Conservation (phyloP, 2,888 invertebrate species). For the Ferdinandea cuprea region DNA sequence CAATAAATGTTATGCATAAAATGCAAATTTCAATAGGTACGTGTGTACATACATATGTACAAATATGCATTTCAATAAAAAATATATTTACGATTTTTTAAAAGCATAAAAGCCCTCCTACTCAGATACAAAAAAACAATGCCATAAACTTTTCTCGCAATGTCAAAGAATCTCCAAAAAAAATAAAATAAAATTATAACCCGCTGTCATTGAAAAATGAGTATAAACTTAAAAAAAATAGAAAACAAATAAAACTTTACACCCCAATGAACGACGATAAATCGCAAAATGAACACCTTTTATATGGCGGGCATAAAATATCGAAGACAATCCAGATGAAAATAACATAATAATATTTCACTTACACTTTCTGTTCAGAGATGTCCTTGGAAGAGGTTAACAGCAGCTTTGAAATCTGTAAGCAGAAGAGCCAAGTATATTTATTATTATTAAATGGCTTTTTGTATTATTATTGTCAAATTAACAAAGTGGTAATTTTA, state of each 20-base stretch:
- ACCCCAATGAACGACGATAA: slow-evolving; percentile 29
- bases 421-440: slow-evolving; percentile 13
- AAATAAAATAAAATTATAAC: slow-evolving; percentile 37
- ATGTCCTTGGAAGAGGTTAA: slow-evolving; percentile 51
- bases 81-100: too few relatives aligned
- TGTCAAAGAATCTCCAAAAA: background rate
- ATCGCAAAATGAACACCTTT: slow-evolving; percentile 44
- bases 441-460: slow-evolving; percentile 8
- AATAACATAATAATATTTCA: slow-evolving; percentile 12
- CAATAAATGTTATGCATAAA: too few relatives aligned
- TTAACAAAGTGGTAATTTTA: slow-evolving; percentile 26
- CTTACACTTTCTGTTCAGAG: slow-evolving; percentile 57
- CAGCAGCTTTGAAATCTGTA: slow-evolving; percentile 53
- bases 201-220: background rate
- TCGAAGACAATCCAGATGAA: slow-evolving; percentile 32
- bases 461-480: slow-evolving; percentile 24
- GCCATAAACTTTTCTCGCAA: too few relatives aligned
- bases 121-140: too few relatives aligned
- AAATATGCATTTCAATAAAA: too few relatives aligned
- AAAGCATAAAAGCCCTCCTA: too few relatives aligned
- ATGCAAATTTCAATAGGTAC: too few relatives aligned
- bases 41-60: too few relatives aligned
- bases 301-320: slow-evolving; percentile 37
- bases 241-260: slow-evolving; percentile 32
- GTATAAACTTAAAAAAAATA: slow-evolving; percentile 18